Base-by-base conservation (phyloP, 2,113 vertebrate species). In the Ictalurus furcatus region DNA sequence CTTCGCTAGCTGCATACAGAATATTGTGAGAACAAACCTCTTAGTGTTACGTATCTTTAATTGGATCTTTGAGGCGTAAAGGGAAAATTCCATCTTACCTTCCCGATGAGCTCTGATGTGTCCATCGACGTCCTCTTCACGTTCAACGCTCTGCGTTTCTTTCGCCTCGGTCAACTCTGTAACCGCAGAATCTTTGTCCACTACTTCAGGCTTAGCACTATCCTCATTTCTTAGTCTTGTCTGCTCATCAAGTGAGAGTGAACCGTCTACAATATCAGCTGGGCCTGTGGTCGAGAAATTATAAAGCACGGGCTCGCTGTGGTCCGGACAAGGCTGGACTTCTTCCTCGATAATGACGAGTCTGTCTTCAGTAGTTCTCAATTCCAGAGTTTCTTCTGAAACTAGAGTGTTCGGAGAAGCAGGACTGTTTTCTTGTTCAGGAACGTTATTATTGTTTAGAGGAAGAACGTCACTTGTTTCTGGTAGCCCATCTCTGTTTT, bases 41-140 rank as follows among this genome's bases (percentile, higher is more conserved):
- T 3, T 4, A n/a, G 21, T n/a, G 2, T 30, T 52, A 1, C 59
- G 79, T 25, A 48, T 79, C 13, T 21, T 87, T 85, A 19, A 48
- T 4, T 80, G 4, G 7, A 54, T 71, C 9, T 81, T 81, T 69
- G 19, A 34, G n/a, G 4, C 52, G 8, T 67, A 65, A 69, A 73
- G 6, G 6, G 19, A 63, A 74, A 83, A 88, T 9, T 63, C 37
- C 23, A 65, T 63, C 90, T 86, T 44, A 91, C 90, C 88, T 88
- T 90, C 67, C 4, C n/a, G 59, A 14, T 8, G 67, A 56, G n/a
- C 48, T 34, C 59, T 67, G 76, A 80, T 37, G 21, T 74, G 74
- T 52, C 56, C 61, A 59, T 48, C 69, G 6, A 34, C 17, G 11
- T 73, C 67, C 30, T 85, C n/a, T 40, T 78, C n/a, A 23, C 48